Conservation (phyloP, 2,888 invertebrate genomes). For the Willowsia nigromaculata region DNA sequence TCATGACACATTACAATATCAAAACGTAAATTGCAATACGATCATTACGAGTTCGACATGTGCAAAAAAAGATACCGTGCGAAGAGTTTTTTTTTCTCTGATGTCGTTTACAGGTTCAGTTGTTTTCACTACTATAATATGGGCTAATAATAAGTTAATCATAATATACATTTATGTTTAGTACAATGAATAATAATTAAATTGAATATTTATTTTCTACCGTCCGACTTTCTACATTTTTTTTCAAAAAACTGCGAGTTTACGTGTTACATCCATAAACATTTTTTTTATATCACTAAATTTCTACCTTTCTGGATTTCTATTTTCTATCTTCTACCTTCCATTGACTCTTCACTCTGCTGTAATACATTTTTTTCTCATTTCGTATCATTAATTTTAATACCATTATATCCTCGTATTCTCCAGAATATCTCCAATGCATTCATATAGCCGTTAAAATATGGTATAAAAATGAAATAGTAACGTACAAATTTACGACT, state of each 20-base stretch:
- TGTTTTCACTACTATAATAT: no score
- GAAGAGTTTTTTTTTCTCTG: no score
- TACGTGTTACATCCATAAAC: neutral
- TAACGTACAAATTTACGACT: neutral
- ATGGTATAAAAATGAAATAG: slow-evolving; percentile 38
- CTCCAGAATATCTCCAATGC: no score
- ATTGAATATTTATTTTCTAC: neutral
- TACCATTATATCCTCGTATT: neutral
- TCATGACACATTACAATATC: no score
- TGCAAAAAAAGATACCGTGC: no score
- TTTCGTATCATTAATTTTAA: neutral
- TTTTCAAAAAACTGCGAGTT: neutral
- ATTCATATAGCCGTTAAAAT: neutral
- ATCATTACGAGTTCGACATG: no score
- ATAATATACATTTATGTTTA: no score
- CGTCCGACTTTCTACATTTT: neutral
- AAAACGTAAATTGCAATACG: no score
- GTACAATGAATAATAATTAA: no score
- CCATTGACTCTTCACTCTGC: neutral
- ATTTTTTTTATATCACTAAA: neutral
- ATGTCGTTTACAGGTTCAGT: no score
- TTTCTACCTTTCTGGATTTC: neutral
- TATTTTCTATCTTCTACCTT: neutral
- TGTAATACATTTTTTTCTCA: neutral
- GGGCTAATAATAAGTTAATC: no score